Evolutionary conservation across 2,888 invertebrate genomes (phyloP).

Genomic region (Amblyjoppa proteus): DNA sequence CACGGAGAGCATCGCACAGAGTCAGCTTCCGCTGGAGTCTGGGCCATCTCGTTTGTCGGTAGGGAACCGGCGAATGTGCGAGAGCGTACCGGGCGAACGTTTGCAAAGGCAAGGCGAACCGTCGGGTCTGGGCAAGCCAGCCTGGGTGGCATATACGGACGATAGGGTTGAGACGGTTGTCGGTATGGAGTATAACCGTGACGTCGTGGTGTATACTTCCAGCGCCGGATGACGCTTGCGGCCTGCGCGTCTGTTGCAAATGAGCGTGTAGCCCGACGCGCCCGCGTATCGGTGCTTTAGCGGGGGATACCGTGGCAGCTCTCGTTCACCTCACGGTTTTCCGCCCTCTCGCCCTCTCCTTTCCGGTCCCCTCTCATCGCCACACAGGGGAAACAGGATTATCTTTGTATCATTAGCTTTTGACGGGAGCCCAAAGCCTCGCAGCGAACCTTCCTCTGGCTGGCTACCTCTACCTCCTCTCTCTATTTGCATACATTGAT

Average conservation of each 20-base stretch:
- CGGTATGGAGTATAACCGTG: conserved; percentile 3
- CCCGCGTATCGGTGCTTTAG: conserved; percentile 44
- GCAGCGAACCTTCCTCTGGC: conserved; percentile 11
- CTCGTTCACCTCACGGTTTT: conserved; percentile 9
- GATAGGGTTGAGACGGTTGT: neutral
- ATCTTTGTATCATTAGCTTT: conserved; percentile 84
- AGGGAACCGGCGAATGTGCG: conserved; percentile 31
- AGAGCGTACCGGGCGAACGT: conserved; percentile 17
- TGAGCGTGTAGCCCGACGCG: conserved; percentile 59
- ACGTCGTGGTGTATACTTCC: conserved; percentile 25
- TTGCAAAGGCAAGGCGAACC: conserved; percentile 61
- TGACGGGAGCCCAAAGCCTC: conserved; percentile 75
- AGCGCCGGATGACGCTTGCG: conserved; percentile 59
- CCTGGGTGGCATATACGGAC: neutral
- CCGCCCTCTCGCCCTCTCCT: conserved; percentile 15
- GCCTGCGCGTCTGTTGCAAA: conserved; percentile 66
- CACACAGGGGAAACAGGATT: conserved; percentile 72
- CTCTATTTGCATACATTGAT: conserved; percentile 78
- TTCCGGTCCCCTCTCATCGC: conserved; percentile 1
- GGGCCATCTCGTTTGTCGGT: neutral
- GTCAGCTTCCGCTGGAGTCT: conserved; percentile 4
- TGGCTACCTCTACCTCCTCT: conserved; percentile 30
- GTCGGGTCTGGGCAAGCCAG: conserved; percentile 25
- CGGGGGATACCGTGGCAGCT: conserved; percentile 39
- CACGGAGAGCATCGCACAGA: conserved; percentile 11